Evolutionary conservation across 2,113 vertebrate genomes (phyloP).

Genomic region (Empidonax alnorum): DNA sequence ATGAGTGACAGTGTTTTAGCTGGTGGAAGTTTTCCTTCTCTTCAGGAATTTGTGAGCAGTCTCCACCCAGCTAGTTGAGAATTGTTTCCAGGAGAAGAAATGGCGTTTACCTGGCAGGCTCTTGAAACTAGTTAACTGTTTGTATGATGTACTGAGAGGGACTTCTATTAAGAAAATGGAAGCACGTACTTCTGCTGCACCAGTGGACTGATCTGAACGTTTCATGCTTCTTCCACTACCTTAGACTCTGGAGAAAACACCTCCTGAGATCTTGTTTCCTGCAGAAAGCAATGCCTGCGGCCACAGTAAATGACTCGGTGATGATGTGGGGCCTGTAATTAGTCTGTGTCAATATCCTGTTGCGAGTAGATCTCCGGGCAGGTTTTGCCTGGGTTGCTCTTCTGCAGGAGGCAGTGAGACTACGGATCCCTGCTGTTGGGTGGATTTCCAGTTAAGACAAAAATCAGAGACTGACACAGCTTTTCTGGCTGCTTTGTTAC

Average conservation of each 20-base stretch:
- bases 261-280: conserved; percentile 20
- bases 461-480: neutral
- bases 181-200: neutral
- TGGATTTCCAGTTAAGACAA: neutral
- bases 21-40: conserved; percentile 28
- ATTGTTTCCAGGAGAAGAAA: conserved; percentile 44
- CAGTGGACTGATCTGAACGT: neutral
- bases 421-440: neutral
- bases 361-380: neutral
- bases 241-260: neutral
- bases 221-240: neutral
- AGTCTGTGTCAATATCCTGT: conserved; percentile 38
- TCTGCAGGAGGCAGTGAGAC: neutral
- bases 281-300: conserved; percentile 29
- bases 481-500: neutral
- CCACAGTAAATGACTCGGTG: conserved; percentile 30
- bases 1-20: neutral
- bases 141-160: neutral
- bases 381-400: neutral
- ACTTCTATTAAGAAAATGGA: neutral
- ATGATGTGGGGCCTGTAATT: conserved; percentile 52
- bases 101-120: conserved; percentile 39
- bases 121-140: conserved; percentile 36
- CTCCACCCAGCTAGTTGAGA: conserved; percentile 32
- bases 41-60: conserved; percentile 60